These are phyloP conservation scores for Promerops cafer DNA, from an alignment of 2,113 vertebrate species.

Conservation along the genomic window DNA sequence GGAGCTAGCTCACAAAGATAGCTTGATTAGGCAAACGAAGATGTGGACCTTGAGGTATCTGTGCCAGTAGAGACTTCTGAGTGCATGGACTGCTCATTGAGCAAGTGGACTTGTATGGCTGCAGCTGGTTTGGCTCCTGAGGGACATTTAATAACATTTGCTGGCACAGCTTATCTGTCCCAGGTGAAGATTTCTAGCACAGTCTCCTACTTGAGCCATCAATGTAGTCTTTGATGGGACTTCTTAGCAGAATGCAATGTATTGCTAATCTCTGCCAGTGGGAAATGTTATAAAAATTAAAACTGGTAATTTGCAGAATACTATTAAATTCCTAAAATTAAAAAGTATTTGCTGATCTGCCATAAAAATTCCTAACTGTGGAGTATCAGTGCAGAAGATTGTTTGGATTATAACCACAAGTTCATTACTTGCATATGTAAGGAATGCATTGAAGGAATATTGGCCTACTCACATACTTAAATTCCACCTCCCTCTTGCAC, in stretches of 20 bases:
- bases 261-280: neutral
- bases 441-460: neutral
- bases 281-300: neutral
- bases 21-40: neutral
- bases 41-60: accelerated
- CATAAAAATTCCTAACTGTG: neutral
- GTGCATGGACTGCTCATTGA: neutral
- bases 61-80: neutral
- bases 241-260: neutral
- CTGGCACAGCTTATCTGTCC: neutral
- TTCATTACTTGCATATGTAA: neutral
- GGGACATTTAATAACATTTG: neutral
- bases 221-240: neutral
- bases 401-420: neutral
- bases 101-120: neutral
- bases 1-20: neutral
- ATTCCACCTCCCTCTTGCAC: neutral
- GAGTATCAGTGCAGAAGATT: neutral
- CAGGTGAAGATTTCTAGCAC: neutral
- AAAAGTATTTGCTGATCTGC: neutral
- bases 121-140: neutral
- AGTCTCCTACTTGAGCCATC: neutral
- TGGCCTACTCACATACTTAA: neutral
- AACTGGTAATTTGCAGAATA: neutral
- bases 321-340: neutral